Base-by-base conservation (phyloP, 1,140 invertebrate species). In the Drosophila aff. region DNA sequence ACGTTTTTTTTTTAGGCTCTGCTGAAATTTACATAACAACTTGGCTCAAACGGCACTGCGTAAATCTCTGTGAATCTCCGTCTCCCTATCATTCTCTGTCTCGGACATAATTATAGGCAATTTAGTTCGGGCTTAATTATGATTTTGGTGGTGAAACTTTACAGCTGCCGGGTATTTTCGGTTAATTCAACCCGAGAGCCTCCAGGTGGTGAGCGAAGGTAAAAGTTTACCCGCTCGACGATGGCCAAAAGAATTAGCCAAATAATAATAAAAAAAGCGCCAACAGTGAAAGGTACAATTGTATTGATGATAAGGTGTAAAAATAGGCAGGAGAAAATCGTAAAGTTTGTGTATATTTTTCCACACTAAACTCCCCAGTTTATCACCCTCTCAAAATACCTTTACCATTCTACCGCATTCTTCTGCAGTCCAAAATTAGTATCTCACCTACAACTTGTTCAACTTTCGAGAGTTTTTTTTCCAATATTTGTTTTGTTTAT, bases 61-160 rank as follows among this genome's bases (percentile, higher is more conserved):
- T 64, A 64, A 65, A 18, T 72, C 38, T 61, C 13, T 71, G 67
- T 68, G 64, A 38, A 55, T 43, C 64, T 55, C 46, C 33, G 38
- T 21, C 21, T 75, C 33, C 66, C 28, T 57, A n/a, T 74, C 26
- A 52, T 53, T 41, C 60, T 28, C 33, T 53, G 10, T 40, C 68
- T 49, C 69, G 64, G 50, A 58, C 66, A 71, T 89, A 83, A 89
- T 87, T 87, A 84, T 79, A 60, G 61, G 53, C 65, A 57, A 67
- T 82, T 87, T 86, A 71, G 75, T 36, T 46, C 26, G 55, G 69
- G 50, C 49, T 57, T 77, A 79, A 79, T 72, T 79, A 79, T 57
- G 43, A 40, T 66, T 55, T 76, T 65, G 60, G 50, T 71, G 77
- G 84, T 81, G 83, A 87, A 87, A 89, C 79, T 84, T 81, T 52